These are phyloP conservation scores for Opisthograptis luteolata DNA, from an alignment of 2,888 invertebrate genomes.

Conservation along the genomic window DNA sequence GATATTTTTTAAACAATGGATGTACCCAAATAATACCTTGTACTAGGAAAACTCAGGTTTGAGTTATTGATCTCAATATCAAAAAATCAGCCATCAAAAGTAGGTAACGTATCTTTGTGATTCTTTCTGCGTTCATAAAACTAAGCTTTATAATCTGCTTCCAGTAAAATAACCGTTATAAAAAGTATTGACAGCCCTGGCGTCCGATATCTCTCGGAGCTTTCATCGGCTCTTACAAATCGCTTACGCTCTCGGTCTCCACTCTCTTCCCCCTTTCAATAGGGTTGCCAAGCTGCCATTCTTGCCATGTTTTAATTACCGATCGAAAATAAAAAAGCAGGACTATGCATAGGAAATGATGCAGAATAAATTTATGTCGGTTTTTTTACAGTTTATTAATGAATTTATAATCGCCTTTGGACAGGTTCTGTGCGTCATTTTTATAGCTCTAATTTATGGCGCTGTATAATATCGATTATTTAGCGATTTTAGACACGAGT, in stretches of 20 bases:
- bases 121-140: conserved; percentile 2
- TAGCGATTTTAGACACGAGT: conserved; percentile 25
- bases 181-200: conserved; percentile 69
- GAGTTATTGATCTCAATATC: too few relatives aligned
- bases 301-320: conserved; percentile 35
- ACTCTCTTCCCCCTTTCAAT: conserved; percentile 42
- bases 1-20: too few relatives aligned
- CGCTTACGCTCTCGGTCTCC: conserved; percentile 68
- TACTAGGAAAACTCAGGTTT: too few relatives aligned
- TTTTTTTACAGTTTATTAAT: conserved; percentile 29
- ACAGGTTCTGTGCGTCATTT: conserved; percentile 28
- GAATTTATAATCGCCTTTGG: conserved; percentile 34
- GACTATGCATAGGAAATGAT: conserved; percentile 31
- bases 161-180: background rate
- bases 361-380: conserved; percentile 37
- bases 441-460: conserved; percentile 34
- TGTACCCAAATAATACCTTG: too few relatives aligned
- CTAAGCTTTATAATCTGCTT: conserved; percentile 10
- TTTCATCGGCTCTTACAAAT: conserved; percentile 80
- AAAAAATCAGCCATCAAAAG: background rate
- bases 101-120: background rate
- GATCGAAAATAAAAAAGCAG: conserved; percentile 24
- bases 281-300: conserved; percentile 31
- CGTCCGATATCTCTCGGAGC: conserved; percentile 70
- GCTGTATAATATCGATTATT: conserved; percentile 28